These are phyloP conservation scores for Molorchus minor DNA, from an alignment of 2,888 invertebrate species.

Conservation along the genomic window DNA sequence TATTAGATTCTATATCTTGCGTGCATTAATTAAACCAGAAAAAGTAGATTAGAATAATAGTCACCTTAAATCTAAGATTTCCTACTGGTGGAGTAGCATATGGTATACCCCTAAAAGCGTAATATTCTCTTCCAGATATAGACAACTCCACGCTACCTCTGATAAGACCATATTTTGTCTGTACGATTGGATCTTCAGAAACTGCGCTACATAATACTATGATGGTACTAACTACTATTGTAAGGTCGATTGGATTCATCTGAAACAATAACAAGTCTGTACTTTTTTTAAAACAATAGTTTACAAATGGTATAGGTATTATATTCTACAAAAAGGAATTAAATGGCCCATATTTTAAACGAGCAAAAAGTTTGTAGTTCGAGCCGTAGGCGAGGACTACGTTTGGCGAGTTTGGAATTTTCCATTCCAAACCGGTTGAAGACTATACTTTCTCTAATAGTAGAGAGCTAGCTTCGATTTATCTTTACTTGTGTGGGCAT, in stretches of 20 bases:
- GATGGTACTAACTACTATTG: constrained; percentile 3
- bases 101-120: constrained; percentile 47
- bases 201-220: constrained; percentile 17
- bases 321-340: too few relatives aligned
- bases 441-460: too few relatives aligned
- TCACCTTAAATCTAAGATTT: constrained; percentile 47
- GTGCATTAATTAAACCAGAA: not conserved
- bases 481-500: too few relatives aligned
- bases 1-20: too few relatives aligned
- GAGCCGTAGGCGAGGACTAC: too few relatives aligned
- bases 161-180: constrained; percentile 40
- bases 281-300: too few relatives aligned
- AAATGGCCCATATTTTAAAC: too few relatives aligned
- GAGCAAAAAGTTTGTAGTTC: too few relatives aligned
- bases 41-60: constrained; percentile 3
- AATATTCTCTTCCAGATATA: constrained; percentile 37
- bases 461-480: too few relatives aligned
- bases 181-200: constrained; percentile 24
- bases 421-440: too few relatives aligned
- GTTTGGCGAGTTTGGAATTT: too few relatives aligned
- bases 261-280: too few relatives aligned
- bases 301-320: not conserved
- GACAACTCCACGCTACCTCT: constrained; percentile 36
- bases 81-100: constrained; percentile 49
- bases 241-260: constrained; percentile 9